phyloP scores from a whole-genome alignment of 1,140 invertebrate species.

The Drosophila grimshawi region DNA sequence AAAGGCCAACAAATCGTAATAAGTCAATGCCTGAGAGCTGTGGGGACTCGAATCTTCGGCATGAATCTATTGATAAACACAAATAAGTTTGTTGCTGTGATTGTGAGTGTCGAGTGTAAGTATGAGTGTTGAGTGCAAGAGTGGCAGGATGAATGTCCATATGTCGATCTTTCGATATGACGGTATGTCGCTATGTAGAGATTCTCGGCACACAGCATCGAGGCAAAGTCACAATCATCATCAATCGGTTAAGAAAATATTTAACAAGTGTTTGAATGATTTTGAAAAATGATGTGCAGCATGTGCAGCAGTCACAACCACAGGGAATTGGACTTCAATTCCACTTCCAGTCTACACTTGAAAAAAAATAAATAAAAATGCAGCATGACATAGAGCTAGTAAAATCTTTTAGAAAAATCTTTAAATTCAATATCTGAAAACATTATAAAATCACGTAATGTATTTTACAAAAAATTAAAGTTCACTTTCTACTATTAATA shows the following conservation, averaged over 20 bases:
- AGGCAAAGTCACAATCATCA: conserved; percentile 75
- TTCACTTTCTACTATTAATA: too few relatives aligned
- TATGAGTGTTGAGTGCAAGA: conserved; percentile 15
- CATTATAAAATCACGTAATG: too few relatives aligned
- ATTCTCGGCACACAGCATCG: conserved; percentile 30
- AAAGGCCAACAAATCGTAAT: conserved; percentile 83
- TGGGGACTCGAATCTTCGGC: not conserved
- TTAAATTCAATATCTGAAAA: too few relatives aligned
- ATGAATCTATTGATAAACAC: conserved; percentile 77
- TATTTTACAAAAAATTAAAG: too few relatives aligned
- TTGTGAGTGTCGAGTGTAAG: not conserved
- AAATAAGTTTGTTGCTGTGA: conserved; percentile 59
- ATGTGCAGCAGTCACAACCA: conserved; percentile 55
- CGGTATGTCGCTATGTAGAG: conserved; percentile 11
- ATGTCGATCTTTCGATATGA: conserved; percentile 14
- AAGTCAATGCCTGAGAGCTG: conserved; percentile 68
- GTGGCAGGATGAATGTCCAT: conserved; percentile 64
- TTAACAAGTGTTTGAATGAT: conserved; percentile 84
- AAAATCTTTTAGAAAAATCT: not conserved
- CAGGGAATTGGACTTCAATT: conserved; percentile 5
- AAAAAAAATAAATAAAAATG: not conserved
- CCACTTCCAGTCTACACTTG: not conserved
- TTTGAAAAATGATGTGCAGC: conserved; percentile 82
- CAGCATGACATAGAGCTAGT: not conserved
- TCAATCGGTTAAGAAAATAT: conserved; percentile 84